These are phyloP conservation scores for Sarcophaga bullata DNA, from an alignment of 1,140 invertebrate genomes.

Conservation along the genomic window DNA sequence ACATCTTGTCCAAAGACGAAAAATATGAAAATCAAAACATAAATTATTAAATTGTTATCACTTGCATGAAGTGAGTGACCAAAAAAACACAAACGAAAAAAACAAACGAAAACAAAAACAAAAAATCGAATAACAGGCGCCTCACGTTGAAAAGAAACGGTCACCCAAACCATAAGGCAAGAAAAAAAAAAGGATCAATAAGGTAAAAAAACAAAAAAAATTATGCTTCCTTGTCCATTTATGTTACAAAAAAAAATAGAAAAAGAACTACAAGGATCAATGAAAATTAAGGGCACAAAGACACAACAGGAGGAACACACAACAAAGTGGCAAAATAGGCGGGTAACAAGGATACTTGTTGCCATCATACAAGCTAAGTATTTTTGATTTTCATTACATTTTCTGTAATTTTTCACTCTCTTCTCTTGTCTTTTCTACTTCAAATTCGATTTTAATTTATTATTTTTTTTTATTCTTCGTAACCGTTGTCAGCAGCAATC, in stretches of 20 bases:
- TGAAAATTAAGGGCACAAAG: constrained; percentile 21
- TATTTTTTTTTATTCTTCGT: not conserved
- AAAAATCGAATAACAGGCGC: constrained; percentile 44
- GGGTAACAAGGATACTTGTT: too few species aligned
- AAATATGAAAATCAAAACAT: constrained; percentile 40
- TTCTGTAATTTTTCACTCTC: too few species aligned
- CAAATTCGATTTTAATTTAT: too few species aligned
- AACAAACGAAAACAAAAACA: not conserved
- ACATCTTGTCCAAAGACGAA: constrained; percentile 5
- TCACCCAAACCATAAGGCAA: constrained; percentile 17
- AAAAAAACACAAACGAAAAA: constrained; percentile 33
- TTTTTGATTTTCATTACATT: too few species aligned
- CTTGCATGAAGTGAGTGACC: not conserved
- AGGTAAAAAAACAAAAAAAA: constrained; percentile 6
- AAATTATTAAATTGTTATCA: constrained; percentile 39
- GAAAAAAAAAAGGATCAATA: not conserved
- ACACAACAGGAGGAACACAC: not conserved
- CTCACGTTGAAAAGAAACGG: constrained; percentile 35
- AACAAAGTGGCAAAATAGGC: not conserved
- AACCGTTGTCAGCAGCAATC: constrained; percentile 21
- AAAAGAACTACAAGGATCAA: constrained; percentile 33
- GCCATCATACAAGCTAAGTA: too few species aligned
- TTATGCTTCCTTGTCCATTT: not conserved
- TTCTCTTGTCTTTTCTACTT: too few species aligned
- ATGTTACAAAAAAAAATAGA: not conserved